Evolutionary conservation across 2,888 invertebrate genomes (phyloP), one percentile per base, ranked within the genome.

Genomic region (Azorinus chamasolen): DNA sequence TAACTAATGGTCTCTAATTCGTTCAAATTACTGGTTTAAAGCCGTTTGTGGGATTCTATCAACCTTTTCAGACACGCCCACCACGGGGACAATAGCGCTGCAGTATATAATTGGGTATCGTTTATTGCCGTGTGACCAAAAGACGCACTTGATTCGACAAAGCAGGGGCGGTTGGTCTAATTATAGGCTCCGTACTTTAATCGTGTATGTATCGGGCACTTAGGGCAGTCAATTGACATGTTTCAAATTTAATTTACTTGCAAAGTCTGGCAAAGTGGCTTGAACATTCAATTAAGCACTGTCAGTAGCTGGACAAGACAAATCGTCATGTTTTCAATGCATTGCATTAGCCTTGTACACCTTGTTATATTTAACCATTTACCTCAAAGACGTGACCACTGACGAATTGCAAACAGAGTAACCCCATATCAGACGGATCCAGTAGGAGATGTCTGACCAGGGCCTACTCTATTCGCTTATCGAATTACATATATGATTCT

Each of bases 1-100:
- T 66, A 70, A 72, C 71, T 72, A 75, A 79, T 72, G 68, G 72
- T 45, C 46, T 75, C 65, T 79, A 79, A 79, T 79, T 75, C 59
- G 72, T 68, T 62, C 61, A 79, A 79, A 79, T 79, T 72, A 79
- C 55, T 39, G 79, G 79, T 78, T 73, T 71, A 46, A 61, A 24
- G 27, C 66, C 71, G 58, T 76, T 71, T 77, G 71, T 68, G 77
- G 71, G 77, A 68, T 66, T 68, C 62, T 62, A 57, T 62, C 77
- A 71, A 77, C 58, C 77, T 59, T 48, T 53, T 32, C 25, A 32
- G 70, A 32, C 50, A 79, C 79, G 79, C 79, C 79, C 68, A 70
- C 66, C 43, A 48, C 32, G 62, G 48, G 63, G 66, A 65, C 65
- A 63, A 66, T 62, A 62, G 51, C 43, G 63, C 37, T 43, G 53